phyloP scores from a whole-genome alignment of 2,113 vertebrate species.

The Aegypius monachus region DNA sequence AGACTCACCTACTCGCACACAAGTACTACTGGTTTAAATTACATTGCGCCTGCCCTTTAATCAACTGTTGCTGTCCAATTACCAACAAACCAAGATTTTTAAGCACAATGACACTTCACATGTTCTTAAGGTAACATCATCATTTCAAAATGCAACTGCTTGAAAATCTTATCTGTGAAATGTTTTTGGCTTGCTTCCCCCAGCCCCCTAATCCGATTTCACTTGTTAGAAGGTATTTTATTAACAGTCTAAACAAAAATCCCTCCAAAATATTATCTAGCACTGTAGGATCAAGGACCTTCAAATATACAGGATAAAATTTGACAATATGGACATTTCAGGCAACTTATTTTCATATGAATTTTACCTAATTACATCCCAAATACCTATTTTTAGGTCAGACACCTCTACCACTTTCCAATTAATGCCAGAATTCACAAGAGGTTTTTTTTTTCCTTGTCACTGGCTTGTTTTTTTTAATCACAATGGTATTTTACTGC shows the following conservation, averaged over 20 bases:
- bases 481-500: background rate
- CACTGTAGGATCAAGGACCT: background rate
- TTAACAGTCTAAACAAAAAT: background rate
- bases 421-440: background rate
- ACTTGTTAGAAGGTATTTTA: background rate
- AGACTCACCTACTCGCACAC: background rate
- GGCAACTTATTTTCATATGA: background rate
- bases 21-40: background rate
- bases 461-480: fast-evolving
- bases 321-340: background rate
- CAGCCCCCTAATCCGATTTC: background rate
- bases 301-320: background rate
- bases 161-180: background rate
- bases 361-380: background rate
- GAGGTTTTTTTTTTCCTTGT: background rate
- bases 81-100: background rate
- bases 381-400: background rate
- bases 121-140: background rate
- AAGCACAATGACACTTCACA: background rate
- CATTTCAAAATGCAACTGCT: background rate
- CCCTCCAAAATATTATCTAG: background rate
- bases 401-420: background rate
- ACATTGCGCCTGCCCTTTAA: background rate
- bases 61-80: background rate
- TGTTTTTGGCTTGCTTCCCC: background rate